Base-by-base conservation (phyloP, 2,888 invertebrate species). In the Nomada fabriciana region DNA sequence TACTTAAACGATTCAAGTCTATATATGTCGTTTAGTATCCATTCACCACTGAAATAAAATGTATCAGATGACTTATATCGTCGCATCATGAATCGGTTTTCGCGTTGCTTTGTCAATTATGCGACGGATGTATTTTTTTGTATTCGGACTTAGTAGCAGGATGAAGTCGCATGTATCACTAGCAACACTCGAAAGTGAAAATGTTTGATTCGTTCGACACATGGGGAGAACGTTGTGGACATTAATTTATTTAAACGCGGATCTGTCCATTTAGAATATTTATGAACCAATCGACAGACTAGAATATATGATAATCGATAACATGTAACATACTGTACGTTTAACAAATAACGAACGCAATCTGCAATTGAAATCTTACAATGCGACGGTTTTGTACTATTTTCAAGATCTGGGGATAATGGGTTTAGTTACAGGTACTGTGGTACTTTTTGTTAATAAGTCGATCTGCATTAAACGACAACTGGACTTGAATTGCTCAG, bases 1-100 rank as follows among this genome's bases (percentile, higher is more conserved):
- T 81, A 80, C 61, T 63, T 55, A 68, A 73, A 80, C 68, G 82
- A 80, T 80, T 80, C 80, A 80, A 80, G 80, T 80, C 80, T 80
- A 57, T 61, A 57, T 61, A 53, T 73, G 82, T 81, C 82, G 80
- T 80, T 72, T 81, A 67, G 63, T 63, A 73, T 68, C 82, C 61
- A 68, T 81, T 43, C 61, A 73, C 29, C 55, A 23, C 72, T 81
- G 25, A 57, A 68, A 52, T 52, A 52, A 80, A 81, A n/a, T 23
- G 55, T 67, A 72, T 72, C 25, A 80, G 50, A 52, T 61, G 36
- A 60, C 72, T 67, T 42, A 55, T 42, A 60, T 67, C 53, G 81
- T 80, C 72, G 72, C 67, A 61, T 80, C 65, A 53, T 65, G 59
- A 65, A 52, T 80, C 57, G 69, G 29, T 60, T 59, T 23, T 52